These are phyloP conservation scores for Ptychobarbus kaznakovi DNA, from an alignment of 2,797 vertebrate species.

Conservation along the genomic window DNA sequence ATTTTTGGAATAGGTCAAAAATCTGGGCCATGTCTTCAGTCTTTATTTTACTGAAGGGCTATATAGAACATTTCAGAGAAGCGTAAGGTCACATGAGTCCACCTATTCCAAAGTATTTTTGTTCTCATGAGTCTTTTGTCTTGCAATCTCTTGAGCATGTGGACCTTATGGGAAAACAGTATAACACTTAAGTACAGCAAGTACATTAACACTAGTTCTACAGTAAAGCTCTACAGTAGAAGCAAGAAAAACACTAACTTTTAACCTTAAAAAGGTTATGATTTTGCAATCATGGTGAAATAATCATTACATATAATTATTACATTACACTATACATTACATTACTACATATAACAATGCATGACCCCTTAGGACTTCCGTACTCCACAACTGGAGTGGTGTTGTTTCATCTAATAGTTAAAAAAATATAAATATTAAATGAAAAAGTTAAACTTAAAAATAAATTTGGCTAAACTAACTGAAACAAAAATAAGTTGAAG, in stretches of 20 bases:
- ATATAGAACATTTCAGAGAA: conserved; percentile 10
- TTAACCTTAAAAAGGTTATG: too few species aligned
- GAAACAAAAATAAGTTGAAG: neutral
- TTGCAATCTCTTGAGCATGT: conserved; percentile 1
- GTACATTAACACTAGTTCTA: neutral
- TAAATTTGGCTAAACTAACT: neutral
- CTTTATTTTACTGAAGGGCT: neutral
- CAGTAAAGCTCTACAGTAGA: neutral
- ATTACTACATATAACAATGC: neutral
- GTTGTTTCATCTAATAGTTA: neutral
- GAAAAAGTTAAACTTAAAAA: neutral
- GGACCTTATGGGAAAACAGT: neutral
- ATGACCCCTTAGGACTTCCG: neutral
- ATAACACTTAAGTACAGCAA: conserved; percentile 5
- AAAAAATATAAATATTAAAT: conserved; percentile 1
- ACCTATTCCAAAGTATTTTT: neutral
- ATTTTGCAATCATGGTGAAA: too few species aligned
- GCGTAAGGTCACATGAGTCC: neutral
- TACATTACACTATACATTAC: too few species aligned
- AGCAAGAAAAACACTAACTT: neutral
- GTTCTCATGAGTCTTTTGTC: conserved; percentile 16
- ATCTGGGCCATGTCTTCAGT: conserved; percentile 20
- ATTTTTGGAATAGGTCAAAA: conserved; percentile 20
- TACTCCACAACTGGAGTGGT: neutral
- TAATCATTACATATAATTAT: too few species aligned